Base-by-base conservation (phyloP, 2,113 vertebrate genomes). In the Menidia beryllina region DNA sequence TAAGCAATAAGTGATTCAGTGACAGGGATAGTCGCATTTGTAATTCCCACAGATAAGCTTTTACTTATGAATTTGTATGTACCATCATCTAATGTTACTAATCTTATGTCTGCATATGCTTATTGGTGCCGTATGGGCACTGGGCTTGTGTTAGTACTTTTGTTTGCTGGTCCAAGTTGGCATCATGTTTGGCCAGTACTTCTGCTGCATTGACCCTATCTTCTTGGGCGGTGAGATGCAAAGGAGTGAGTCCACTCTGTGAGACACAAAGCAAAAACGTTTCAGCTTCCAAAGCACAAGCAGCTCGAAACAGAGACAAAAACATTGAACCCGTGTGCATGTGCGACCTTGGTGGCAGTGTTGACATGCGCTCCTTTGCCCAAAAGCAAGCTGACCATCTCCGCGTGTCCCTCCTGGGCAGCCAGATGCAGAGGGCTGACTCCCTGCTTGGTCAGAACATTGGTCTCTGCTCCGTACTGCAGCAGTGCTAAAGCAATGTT, bases 211-310 rank as follows among this genome's bases (percentile, higher is more conserved):
- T 96, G 70, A 99, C 96, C 82, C 93, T 95, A 88, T 99, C 98
- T 81, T 98, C 97, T 76, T 99, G 97, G 81, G 97, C 98, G 27
- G 96, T 88, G 17, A 99, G 95, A 85, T 99, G 98, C 60, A 99
- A 89, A 48, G 97, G 91, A 17, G 96, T 96, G 88, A 99, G 88
- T 67, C 97, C 97, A 30, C 89, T 97, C 98, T 99, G 79, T 6
- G 82, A 77, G 47, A 83, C 26, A 81, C 12, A 62, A 79, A 47
- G 27, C 45, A 60, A 19, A 71, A 5, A 52, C n/a, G 3, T 23
- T 26, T 36, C 20, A 25, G 17, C 19, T 11, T 14, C 2, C 23
- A 25, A 0, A 39, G 7, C 17, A 19, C 20, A 39, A 9, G 20
- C 39, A 34, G 36, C 15, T 52, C 26, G 20, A 20, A 64, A 47